Evolutionary conservation across 2,113 vertebrate genomes (phyloP).

Genomic region (Leuciscus idus): DNA sequence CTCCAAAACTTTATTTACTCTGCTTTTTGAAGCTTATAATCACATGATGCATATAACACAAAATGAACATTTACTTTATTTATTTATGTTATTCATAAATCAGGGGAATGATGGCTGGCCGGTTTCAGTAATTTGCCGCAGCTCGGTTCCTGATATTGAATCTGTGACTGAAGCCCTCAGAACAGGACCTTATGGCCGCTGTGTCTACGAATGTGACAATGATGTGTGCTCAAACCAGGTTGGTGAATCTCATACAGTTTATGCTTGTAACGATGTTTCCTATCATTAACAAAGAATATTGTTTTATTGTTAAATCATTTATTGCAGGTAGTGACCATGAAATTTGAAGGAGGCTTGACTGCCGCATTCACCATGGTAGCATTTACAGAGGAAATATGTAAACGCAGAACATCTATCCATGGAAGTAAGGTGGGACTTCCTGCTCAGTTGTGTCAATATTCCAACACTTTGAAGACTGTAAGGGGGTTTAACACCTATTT

Average conservation of each 20-base stretch:
- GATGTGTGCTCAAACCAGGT: slow-evolving; percentile 86
- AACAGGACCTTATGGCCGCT: slow-evolving; percentile 82
- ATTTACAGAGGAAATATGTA: slow-evolving; percentile 76
- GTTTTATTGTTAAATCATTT: neutral
- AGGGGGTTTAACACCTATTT: neutral
- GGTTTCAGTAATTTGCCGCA: slow-evolving; percentile 77
- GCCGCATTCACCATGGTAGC: slow-evolving; percentile 84
- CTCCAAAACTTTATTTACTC: neutral
- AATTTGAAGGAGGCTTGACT: slow-evolving; percentile 84
- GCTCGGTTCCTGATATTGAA: slow-evolving; percentile 77
- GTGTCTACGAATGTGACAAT: slow-evolving; percentile 85
- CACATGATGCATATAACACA: neutral
- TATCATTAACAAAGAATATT: neutral
- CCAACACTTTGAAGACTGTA: neutral
- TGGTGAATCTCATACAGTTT: neutral
- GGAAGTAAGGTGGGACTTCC: slow-evolving; percentile 76
- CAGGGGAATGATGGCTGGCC: slow-evolving; percentile 80
- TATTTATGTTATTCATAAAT: neutral
- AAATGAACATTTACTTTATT: neutral
- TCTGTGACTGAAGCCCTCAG: slow-evolving; percentile 77
- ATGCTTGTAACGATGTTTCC: neutral
- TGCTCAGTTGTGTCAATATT: neutral
- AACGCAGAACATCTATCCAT: slow-evolving; percentile 76
- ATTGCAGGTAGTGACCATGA: slow-evolving; percentile 84
- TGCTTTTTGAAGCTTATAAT: neutral